A percentile compares a stretch with the other conserved stretches of the same genome.
These are phyloP conservation scores for Neotoma lepida DNA, from an alignment of 2,113 vertebrate species.

Conservation along the genomic window DNA sequence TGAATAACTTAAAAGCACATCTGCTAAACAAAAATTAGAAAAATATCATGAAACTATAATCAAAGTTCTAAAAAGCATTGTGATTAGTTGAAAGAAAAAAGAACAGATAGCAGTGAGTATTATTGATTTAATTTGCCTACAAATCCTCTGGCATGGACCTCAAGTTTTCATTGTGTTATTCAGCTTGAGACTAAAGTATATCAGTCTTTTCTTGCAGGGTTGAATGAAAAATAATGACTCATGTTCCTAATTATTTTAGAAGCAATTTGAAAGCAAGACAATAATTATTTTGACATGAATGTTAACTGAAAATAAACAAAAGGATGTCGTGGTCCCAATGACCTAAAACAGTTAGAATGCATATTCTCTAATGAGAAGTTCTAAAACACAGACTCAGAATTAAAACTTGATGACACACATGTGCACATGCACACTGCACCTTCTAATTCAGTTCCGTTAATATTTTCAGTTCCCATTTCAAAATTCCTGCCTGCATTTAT, in stretches of 20 bases:
- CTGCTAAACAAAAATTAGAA: slow-evolving; percentile 25
- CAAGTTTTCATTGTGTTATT: slow-evolving; percentile 17
- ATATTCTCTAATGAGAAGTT: neutral
- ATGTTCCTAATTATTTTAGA: slow-evolving; percentile 57
- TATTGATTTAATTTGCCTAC: slow-evolving; percentile 6
- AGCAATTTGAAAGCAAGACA: slow-evolving; percentile 23
- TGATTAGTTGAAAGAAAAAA: slow-evolving; percentile 13
- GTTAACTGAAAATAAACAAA: slow-evolving; percentile 48
- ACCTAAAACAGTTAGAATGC: neutral
- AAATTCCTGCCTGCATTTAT: slow-evolving; percentile 53
- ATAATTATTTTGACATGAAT: slow-evolving; percentile 43
- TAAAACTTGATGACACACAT: neutral
- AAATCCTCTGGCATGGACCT: neutral
- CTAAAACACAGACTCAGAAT: neutral
- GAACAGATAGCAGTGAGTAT: neutral
- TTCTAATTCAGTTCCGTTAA: neutral
- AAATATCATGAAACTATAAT: slow-evolving; percentile 25
- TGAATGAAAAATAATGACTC: slow-evolving; percentile 56
- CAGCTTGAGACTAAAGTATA: neutral
- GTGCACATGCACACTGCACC: neutral
- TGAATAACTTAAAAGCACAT: slow-evolving; percentile 38
- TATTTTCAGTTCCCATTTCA: slow-evolving; percentile 51
- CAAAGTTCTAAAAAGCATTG: slow-evolving; percentile 23
- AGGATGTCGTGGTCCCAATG: neutral
- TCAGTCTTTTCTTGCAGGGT: neutral